phyloP scores from a whole-genome alignment of 2,113 vertebrate genomes.

The Candoia aspera region DNA sequence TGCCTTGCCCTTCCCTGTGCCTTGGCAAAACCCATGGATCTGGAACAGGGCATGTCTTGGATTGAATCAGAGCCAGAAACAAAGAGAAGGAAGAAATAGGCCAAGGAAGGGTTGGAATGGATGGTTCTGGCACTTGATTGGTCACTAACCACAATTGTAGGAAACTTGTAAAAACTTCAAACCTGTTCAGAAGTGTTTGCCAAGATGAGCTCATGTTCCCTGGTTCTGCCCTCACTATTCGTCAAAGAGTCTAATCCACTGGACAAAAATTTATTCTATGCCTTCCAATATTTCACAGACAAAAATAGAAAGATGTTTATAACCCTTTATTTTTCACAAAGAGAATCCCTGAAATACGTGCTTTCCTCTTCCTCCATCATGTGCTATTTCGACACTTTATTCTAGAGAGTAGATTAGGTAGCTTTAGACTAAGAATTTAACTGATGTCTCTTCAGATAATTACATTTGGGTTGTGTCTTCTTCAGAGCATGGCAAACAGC shows the following conservation, averaged over 20 bases:
- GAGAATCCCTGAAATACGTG: neutral
- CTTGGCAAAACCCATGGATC: neutral
- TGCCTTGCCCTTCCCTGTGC: neutral
- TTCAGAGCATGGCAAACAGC: too few species aligned
- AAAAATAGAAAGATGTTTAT: neutral
- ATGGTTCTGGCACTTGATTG: neutral
- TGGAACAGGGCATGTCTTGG: neutral
- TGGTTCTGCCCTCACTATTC: neutral
- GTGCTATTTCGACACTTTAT: neutral
- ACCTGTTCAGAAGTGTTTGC: neutral
- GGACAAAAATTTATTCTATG: neutral
- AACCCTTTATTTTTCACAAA: neutral
- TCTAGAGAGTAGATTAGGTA: neutral
- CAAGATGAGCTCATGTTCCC: slow-evolving; percentile 3
- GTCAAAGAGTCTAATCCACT: neutral
- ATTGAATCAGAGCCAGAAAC: neutral
- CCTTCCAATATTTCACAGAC: neutral
- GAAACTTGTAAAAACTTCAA: neutral
- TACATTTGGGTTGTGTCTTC: too few species aligned
- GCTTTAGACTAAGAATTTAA: neutral
- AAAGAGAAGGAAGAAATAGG: neutral
- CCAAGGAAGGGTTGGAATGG: neutral
- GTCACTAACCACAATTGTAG: neutral
- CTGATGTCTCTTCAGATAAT: neutral
- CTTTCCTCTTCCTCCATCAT: neutral